Evolutionary conservation across 2,113 vertebrate genomes (phyloP), one percentile per base, ranked within the genome.

Genomic region (Xenopus borealis): DNA sequence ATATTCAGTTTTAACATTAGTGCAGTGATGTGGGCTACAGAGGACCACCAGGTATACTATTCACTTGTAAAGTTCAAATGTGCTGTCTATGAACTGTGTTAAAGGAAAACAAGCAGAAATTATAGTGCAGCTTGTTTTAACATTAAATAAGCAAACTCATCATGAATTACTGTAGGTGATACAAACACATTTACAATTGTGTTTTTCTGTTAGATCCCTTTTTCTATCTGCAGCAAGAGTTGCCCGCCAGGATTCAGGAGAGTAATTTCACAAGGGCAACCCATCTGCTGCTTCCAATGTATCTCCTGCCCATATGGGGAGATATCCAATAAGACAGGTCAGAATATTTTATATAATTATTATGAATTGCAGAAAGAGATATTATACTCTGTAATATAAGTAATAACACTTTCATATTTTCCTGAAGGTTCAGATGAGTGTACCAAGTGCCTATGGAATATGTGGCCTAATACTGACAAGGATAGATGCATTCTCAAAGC

Each of bases 341-440:
- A 58, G 67, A n/a, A 40, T 14, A 40, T 40, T 50, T 16, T 12
- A 58, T 10, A 19, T 16, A 5, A 58, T 8, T 57, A 57, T 47
- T 50, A 16, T 50, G n/a, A 17, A 2, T 58, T 58, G 55, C 55
- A 58, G 17, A 64, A 40, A 13, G 2, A 27, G 5, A 64, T 13
- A 6, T 11, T 62, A 17, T 13, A 30, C 7, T 14, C 6, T 40
- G 17, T 27, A 64, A n/a, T n/a, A n/a, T n/a, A 45, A 18, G 1
- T 58, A 2, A 17, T n/a, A 3, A 6, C 9, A 12, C 6, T 11
- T 16, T 64, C 17, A n/a, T 4, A 13, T 50, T 50, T 10, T 50
- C 47, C 47, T 16, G 14, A 50, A 83, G 85, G 82, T 70, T 82
- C 81, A 58, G 59, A 78, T 16, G 83, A 84, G 47, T 87, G 86